Evolutionary conservation across 2,888 invertebrate species (phyloP).

Genomic region (Meteorus colon): DNA sequence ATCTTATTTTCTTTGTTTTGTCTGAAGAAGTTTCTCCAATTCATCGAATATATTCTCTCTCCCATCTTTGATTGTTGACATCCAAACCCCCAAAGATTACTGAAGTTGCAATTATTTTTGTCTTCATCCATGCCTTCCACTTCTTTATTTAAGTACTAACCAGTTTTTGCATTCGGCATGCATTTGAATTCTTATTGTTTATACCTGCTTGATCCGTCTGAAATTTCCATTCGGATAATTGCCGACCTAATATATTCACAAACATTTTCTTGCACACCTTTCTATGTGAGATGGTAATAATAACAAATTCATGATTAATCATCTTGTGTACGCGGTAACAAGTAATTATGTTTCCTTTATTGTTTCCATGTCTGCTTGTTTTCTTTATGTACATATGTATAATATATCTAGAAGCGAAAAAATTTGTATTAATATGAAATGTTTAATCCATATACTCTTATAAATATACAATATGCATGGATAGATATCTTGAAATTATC

Average conservation of each 20-base stretch:
- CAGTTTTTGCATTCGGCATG: slow-evolving; percentile 40
- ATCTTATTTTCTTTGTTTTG: background rate
- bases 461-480: slow-evolving; percentile 57
- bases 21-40: background rate
- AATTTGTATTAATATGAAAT: slow-evolving; percentile 45
- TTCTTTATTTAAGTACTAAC: slow-evolving; percentile 51
- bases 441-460: slow-evolving; percentile 66
- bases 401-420: slow-evolving; percentile 42
- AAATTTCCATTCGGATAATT: slow-evolving; percentile 48
- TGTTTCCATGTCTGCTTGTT: slow-evolving; percentile 40
- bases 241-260: slow-evolving; percentile 29
- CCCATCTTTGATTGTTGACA: background rate
- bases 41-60: background rate
- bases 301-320: slow-evolving; percentile 48
- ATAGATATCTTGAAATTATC: slow-evolving; percentile 66
- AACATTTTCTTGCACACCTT: background rate
- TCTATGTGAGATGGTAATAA: slow-evolving; percentile 39
- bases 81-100: slow-evolving; percentile 10
- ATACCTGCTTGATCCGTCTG: slow-evolving; percentile 70
- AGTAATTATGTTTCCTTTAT: slow-evolving; percentile 27
- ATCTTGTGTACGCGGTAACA: slow-evolving; percentile 39
- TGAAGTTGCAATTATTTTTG: slow-evolving; percentile 1
- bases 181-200: background rate
- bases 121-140: background rate
- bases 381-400: slow-evolving; percentile 42